Evolutionary conservation across 2,113 vertebrate species (phyloP).

Genomic region (Ailurus styani): DNA sequence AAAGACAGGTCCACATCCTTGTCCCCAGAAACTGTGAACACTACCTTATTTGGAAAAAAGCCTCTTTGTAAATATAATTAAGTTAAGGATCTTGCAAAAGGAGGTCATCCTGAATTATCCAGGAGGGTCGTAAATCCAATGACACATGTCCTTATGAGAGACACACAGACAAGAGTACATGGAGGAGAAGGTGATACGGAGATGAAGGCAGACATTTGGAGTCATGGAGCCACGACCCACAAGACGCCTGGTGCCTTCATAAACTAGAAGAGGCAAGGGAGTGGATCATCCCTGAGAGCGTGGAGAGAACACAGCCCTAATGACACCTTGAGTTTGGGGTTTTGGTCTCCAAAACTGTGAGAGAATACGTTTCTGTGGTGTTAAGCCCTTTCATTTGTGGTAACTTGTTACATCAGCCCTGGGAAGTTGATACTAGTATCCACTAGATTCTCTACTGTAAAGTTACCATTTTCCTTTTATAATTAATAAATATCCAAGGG

Average conservation of each 20-base stretch:
- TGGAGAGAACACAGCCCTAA: not conserved
- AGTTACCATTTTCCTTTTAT: not conserved
- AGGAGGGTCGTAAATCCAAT: not conserved
- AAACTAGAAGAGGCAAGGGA: not conserved
- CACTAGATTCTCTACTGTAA: not conserved
- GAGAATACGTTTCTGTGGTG: not conserved
- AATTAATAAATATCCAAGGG: not conserved
- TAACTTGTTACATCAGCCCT: not conserved
- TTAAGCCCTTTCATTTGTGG: not conserved
- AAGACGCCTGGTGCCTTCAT: fast-evolving
- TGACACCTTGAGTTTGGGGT: not conserved
- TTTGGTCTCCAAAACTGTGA: not conserved
- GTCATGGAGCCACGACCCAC: not conserved
- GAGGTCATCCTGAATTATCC: not conserved
- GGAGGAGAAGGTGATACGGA: not conserved
- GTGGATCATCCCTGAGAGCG: fast-evolving
- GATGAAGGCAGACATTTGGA: not conserved
- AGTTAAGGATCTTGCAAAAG: not conserved
- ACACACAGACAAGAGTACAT: not conserved
- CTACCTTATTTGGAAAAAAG: not conserved
- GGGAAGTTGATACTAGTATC: not conserved
- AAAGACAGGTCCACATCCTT: not conserved
- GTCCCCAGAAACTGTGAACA: not conserved
- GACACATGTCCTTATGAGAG: not conserved
- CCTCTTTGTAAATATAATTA: not conserved